A percentile compares a stretch with the other conserved stretches of the same genome.
phyloP scores from a whole-genome alignment of 2,113 vertebrate genomes.

The Calidris pygmaea region DNA sequence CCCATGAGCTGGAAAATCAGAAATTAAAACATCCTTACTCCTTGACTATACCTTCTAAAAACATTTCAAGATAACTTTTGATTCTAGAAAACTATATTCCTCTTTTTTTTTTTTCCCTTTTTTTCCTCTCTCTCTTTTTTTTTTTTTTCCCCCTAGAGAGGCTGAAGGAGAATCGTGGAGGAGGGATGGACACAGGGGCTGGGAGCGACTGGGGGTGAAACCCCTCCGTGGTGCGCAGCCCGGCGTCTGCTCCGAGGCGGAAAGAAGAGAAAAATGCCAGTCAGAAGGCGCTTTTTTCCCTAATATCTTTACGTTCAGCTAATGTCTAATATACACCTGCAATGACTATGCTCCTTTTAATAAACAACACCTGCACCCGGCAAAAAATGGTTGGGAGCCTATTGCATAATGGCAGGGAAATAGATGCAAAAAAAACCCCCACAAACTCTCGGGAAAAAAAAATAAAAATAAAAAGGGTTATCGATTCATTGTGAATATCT shows the following conservation, averaged over 20 bases:
- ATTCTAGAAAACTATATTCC: slow-evolving; percentile 10
- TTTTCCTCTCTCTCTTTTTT: neutral
- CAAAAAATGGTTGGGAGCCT: neutral
- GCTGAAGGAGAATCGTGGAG: neutral
- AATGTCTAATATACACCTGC: slow-evolving; percentile 10
- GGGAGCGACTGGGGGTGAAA: neutral
- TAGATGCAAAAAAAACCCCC: neutral
- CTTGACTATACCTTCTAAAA: slow-evolving; percentile 27
- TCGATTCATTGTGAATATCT: neutral
- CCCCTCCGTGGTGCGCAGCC: neutral
- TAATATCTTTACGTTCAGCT: neutral
- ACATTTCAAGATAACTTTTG: slow-evolving; percentile 55
- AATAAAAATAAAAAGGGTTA: neutral
- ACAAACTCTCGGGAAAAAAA: no score
- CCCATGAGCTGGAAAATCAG: slow-evolving; percentile 74
- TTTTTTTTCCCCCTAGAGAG: neutral
- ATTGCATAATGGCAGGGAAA: neutral
- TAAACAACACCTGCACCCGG: neutral
- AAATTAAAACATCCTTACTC: slow-evolving; percentile 67
- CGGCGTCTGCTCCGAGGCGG: neutral
- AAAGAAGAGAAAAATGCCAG: neutral
- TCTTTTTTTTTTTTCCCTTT: neutral
- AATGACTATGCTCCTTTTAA: neutral
- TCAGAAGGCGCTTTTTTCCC: neutral
- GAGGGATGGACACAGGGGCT: neutral